Conservation (phyloP, 2,888 invertebrate species). For the Mythimna lalbum region DNA sequence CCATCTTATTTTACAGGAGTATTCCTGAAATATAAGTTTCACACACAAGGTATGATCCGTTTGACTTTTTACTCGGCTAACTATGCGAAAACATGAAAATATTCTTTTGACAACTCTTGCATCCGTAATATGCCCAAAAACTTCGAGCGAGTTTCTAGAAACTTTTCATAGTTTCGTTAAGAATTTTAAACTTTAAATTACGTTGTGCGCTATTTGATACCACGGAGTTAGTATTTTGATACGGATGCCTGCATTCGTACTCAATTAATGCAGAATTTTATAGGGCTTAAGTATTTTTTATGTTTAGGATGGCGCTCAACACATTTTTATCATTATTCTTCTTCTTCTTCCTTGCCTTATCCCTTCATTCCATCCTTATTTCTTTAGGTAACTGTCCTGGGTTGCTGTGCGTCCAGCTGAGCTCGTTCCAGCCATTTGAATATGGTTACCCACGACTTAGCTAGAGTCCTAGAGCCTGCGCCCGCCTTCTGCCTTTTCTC, state of each 20-base stretch:
- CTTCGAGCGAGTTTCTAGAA: conserved; percentile 1
- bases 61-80: conserved; percentile 16
- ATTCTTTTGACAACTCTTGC: conserved; percentile 26
- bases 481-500: too few species aligned
- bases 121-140: conserved; percentile 13
- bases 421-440: too few species aligned
- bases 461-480: too few species aligned
- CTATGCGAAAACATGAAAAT: conserved; percentile 19
- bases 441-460: too few species aligned
- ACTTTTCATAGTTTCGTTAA: neutral
- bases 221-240: too few species aligned
- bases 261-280: neutral
- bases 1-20: neutral
- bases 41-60: neutral
- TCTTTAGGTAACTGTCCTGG: too few species aligned
- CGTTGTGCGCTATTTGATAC: neutral
- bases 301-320: too few species aligned
- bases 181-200: conserved; percentile 2
- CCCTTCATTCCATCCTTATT: too few species aligned
- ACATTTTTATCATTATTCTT: too few species aligned
- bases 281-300: too few species aligned
- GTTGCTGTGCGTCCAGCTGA: too few species aligned
- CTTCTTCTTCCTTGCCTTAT: too few species aligned
- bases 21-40: conserved; percentile 19
- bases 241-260: neutral